phyloP scores from a whole-genome alignment of 2,113 vertebrate species.

The Rhynchomys soricoides region DNA sequence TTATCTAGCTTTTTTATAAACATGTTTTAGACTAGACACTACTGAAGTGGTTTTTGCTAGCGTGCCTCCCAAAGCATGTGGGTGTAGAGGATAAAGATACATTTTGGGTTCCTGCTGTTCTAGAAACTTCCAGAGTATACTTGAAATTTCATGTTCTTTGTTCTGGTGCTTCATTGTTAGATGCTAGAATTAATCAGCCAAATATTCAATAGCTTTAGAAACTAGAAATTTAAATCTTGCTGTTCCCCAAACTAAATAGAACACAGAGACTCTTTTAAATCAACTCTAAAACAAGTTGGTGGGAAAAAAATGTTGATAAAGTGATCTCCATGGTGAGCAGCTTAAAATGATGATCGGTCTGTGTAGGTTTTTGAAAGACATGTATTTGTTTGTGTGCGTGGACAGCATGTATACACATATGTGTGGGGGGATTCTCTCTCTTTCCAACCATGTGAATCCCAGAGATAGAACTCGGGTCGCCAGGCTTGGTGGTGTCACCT shows the following conservation, averaged over 20 bases:
- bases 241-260: slow-evolving; percentile 55
- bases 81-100: slow-evolving; percentile 29
- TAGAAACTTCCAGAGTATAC: slow-evolving; percentile 37
- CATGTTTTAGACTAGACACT: slow-evolving; percentile 13
- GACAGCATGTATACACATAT: not conserved
- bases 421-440: not conserved
- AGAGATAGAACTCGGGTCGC: not conserved
- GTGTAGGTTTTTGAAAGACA: not conserved
- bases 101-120: slow-evolving; percentile 36
- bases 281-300: slow-evolving; percentile 48
- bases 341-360: slow-evolving; percentile 58
- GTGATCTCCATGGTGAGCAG: slow-evolving; percentile 45
- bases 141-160: slow-evolving; percentile 58
- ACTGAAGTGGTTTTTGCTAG: not conserved
- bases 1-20: not conserved
- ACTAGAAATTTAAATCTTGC: slow-evolving; percentile 62
- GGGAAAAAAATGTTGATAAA: slow-evolving; percentile 55
- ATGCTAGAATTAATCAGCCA: slow-evolving; percentile 66
- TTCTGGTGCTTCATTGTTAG: slow-evolving; percentile 58
- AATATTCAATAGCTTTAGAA: slow-evolving; percentile 65
- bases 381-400: not conserved
- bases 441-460: not conserved
- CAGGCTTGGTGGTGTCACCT: not conserved
- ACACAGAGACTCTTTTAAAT: slow-evolving; percentile 29
- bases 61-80: slow-evolving; percentile 10